Conservation (phyloP, 1,140 invertebrate genomes). For the Ladona fulva region DNA sequence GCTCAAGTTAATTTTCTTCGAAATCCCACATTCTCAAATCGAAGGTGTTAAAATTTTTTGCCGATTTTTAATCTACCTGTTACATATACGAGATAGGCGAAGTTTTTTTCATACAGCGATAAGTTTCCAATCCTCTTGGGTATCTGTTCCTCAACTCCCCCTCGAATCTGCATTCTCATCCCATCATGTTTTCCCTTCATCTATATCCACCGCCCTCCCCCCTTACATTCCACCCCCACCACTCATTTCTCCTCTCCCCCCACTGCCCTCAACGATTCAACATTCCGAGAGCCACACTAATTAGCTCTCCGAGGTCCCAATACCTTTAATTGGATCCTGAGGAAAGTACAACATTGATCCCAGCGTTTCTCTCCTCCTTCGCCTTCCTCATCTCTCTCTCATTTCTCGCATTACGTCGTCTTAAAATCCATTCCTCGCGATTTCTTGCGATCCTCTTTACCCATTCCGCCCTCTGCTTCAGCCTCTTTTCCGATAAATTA, state of each 20-base stretch:
- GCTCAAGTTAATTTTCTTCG: too few species aligned
- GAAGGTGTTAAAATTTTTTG: too few species aligned
- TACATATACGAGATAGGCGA: too few species aligned
- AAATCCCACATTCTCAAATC: too few species aligned
- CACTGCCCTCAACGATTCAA: not conserved
- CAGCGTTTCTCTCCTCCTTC: not conserved
- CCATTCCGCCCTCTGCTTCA: not conserved
- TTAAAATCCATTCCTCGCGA: not conserved
- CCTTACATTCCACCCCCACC: not conserved
- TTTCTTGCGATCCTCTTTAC: not conserved
- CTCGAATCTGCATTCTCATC: not conserved
- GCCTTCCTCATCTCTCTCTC: not conserved
- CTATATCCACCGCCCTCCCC: not conserved
- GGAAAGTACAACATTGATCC: constrained; percentile 17
- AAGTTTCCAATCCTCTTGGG: too few species aligned
- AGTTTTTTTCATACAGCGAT: too few species aligned
- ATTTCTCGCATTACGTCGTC: not conserved
- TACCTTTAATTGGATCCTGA: constrained; percentile 19
- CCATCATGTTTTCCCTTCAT: not conserved
- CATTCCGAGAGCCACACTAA: constrained; percentile 15
- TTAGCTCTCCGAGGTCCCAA: constrained; percentile 16
- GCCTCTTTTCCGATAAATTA: too few species aligned
- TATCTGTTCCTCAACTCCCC: too few species aligned
- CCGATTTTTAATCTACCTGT: too few species aligned
- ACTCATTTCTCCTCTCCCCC: not conserved